These are phyloP conservation scores for Brachionus manjavacas DNA, from an alignment of 1,140 invertebrate genomes.

Conservation along the genomic window DNA sequence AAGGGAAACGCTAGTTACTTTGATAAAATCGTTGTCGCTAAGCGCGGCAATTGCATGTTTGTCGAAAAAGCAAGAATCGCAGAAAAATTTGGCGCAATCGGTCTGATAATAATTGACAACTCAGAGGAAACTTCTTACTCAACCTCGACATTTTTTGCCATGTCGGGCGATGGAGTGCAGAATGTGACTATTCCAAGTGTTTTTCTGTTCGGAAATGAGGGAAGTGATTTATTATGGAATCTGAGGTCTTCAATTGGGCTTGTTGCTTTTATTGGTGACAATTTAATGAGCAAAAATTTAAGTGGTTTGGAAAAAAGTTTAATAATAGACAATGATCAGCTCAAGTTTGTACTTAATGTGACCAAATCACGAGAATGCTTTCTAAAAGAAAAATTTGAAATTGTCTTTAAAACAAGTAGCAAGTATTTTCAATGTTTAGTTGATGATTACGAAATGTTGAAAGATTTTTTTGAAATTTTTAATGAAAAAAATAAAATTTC, in stretches of 20 bases:
- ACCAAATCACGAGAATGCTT: not conserved
- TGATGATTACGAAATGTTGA: not conserved
- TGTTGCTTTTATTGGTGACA: not conserved
- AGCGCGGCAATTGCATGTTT: conserved; percentile 88
- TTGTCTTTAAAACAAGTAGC: not conserved
- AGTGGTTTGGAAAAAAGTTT: not conserved
- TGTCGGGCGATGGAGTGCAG: conserved; percentile 83
- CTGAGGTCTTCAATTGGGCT: not conserved
- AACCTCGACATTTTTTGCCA: conserved; percentile 78
- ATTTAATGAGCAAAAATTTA: not conserved
- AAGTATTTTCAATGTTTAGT: not conserved
- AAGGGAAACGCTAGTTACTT: conserved; percentile 63
- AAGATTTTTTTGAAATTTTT: conserved; percentile 5
- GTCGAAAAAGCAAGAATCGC: conserved; percentile 71
- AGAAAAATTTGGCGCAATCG: conserved; percentile 77
- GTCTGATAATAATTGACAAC: conserved; percentile 68
- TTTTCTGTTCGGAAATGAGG: conserved; percentile 81
- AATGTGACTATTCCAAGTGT: conserved; percentile 83
- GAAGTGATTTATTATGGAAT: conserved; percentile 46
- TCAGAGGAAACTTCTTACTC: conserved; percentile 67
- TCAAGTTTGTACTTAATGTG: not conserved
- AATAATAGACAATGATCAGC: not conserved
- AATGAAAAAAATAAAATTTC: not conserved
- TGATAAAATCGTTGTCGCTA: conserved; percentile 75
- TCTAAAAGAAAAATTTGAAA: not conserved